Percentiles rank a stretch among this genome's conserved stretches.
Evolutionary conservation across 2,113 vertebrate genomes (phyloP).

Genomic region (Aramus guarauna): DNA sequence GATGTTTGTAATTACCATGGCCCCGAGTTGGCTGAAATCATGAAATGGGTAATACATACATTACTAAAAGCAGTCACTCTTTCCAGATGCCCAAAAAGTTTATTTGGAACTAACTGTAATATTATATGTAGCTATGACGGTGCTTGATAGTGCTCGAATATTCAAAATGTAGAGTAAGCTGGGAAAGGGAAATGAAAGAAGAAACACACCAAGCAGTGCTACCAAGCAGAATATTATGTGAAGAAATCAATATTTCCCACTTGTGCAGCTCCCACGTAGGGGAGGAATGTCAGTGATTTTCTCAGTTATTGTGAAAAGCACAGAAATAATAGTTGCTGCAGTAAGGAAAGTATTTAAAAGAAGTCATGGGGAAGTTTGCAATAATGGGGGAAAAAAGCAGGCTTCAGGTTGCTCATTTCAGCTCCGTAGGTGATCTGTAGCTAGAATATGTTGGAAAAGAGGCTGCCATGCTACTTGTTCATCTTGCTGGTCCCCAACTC

Average conservation of each 20-base stretch:
- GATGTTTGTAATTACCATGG: too few species aligned
- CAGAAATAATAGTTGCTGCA: not conserved
- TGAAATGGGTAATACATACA: too few species aligned
- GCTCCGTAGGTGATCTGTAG: not conserved
- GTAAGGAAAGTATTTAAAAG: not conserved
- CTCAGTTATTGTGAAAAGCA: not conserved
- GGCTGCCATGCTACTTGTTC: not conserved
- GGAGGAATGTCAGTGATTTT: not conserved
- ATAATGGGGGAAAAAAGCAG: not conserved
- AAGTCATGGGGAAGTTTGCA: not conserved
- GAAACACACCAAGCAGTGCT: not conserved
- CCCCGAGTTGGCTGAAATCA: too few species aligned
- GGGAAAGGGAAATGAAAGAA: not conserved
- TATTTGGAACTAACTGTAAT: not conserved
- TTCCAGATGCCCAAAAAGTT: not conserved
- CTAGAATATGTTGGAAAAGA: not conserved
- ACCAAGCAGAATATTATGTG: not conserved
- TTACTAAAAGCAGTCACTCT: not conserved
- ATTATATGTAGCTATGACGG: not conserved
- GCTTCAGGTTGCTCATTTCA: not conserved
- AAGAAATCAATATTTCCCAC: conserved; percentile 5
- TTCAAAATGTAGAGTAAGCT: not conserved
- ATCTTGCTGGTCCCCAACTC: not conserved
- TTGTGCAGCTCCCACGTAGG: not conserved
- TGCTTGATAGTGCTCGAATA: not conserved